Evolutionary conservation across 1,140 invertebrate species (phyloP).

Genomic region (Ceratitis capitata): DNA sequence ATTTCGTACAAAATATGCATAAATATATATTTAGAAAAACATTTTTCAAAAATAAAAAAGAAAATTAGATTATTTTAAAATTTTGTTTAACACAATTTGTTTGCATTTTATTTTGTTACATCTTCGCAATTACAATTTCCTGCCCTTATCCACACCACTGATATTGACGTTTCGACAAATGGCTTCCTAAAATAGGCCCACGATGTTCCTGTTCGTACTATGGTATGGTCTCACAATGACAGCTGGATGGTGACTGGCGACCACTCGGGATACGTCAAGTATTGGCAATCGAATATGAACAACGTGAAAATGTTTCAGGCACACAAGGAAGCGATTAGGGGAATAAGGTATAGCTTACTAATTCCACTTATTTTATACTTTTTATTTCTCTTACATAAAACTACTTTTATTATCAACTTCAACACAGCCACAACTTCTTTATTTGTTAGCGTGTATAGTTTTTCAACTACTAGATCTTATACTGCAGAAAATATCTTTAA

Average conservation of each 20-base stretch:
- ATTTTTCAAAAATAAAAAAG: too few relatives aligned
- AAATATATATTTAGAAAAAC: too few relatives aligned
- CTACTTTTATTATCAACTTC: neutral
- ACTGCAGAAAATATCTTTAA: neutral
- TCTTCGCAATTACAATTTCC: too few relatives aligned
- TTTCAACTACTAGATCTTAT: neutral
- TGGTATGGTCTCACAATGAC: constrained; percentile 99
- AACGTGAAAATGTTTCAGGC: constrained; percentile 99
- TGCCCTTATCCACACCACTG: neutral
- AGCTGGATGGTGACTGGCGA: constrained; percentile 99
- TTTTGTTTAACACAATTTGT: too few relatives aligned
- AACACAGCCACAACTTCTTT: neutral
- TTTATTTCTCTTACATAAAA: constrained; percentile 27
- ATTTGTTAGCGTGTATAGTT: neutral
- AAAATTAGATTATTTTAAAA: too few relatives aligned
- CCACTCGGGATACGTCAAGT: constrained; percentile 98
- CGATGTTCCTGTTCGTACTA: constrained; percentile 95
- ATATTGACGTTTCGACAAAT: neutral
- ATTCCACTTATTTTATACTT: constrained; percentile 44
- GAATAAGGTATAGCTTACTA: constrained; percentile 85
- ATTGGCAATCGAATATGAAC: constrained; percentile 99
- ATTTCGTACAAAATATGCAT: too few relatives aligned
- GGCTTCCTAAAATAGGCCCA: constrained; percentile 81
- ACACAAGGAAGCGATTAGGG: constrained; percentile 98
- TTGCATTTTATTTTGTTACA: too few relatives aligned